Evolutionary conservation across 2,888 invertebrate genomes (phyloP).

Genomic region (Eutolmus rufibarbis): DNA sequence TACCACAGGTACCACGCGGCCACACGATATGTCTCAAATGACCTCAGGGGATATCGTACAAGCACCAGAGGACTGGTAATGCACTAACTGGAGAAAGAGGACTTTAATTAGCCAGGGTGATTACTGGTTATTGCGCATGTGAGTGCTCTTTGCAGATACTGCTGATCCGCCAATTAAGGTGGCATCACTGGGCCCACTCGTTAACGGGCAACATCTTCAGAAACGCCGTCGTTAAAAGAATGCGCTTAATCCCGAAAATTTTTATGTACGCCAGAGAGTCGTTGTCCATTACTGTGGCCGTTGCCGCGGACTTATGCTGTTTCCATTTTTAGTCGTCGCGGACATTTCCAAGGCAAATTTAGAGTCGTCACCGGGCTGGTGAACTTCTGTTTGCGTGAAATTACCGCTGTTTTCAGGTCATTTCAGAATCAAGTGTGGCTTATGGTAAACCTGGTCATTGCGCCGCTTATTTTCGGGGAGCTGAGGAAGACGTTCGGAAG

Average conservation of each 20-base stretch:
- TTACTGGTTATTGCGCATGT: constrained; percentile 26
- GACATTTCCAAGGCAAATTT: neutral
- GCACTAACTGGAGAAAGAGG: constrained; percentile 27
- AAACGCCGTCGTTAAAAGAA: constrained; percentile 8
- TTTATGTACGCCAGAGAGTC: neutral
- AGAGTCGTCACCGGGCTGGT: neutral
- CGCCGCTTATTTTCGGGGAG: neutral
- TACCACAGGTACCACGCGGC: neutral
- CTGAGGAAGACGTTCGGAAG: neutral
- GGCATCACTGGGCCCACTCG: constrained; percentile 23
- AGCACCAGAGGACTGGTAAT: constrained; percentile 24
- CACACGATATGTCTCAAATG: constrained; percentile 21
- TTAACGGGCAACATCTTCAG: neutral
- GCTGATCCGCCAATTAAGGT: constrained; percentile 38
- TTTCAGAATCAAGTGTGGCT: neutral
- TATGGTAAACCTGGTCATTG: neutral
- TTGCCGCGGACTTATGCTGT: neutral
- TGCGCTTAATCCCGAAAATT: constrained; percentile 23
- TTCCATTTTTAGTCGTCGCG: neutral
- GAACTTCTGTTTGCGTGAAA: neutral
- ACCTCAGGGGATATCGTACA: constrained; percentile 30
- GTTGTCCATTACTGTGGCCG: neutral
- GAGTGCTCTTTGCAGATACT: neutral
- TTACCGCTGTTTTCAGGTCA: neutral
- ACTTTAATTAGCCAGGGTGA: constrained; percentile 40